Conservation (phyloP, 2,888 invertebrate genomes). For the Eristalinus sepulchralis region DNA sequence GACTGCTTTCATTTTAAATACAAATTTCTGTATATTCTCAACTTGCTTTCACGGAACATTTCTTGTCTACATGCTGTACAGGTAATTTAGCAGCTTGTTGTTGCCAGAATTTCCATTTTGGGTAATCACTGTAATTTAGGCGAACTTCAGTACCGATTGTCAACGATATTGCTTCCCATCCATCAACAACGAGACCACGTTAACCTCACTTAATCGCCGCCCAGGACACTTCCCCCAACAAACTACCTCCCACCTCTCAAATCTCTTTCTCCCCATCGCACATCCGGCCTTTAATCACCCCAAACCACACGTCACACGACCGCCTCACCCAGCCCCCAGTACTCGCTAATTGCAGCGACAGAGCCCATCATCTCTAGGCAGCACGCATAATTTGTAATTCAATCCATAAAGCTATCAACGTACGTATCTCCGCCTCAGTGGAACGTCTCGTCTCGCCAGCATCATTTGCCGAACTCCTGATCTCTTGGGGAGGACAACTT, state of each 20-base stretch:
- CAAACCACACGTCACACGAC: background rate
- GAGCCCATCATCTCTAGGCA: constrained; percentile 22
- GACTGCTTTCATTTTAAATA: no score
- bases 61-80: no score
- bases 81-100: no score
- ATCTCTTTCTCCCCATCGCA: background rate
- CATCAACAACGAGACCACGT: no score
- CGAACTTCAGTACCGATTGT: no score
- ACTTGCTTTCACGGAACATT: no score
- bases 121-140: no score
- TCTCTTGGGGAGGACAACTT: constrained; percentile 48
- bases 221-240: background rate
- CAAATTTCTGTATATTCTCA: no score
- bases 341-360: background rate
- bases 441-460: constrained; percentile 14
- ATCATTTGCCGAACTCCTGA: constrained; percentile 63
- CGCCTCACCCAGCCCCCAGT: background rate
- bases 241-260: background rate
- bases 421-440: background rate
- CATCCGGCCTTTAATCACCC: background rate
- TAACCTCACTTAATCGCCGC: no score
- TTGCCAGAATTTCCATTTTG: no score
- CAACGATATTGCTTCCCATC: no score
- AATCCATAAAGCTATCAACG: constrained; percentile 14
- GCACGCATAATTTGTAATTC: constrained; percentile 50